These are phyloP conservation scores for Paramormyrops hopkinsi DNA, from an alignment of 2,797 vertebrate species.

Conservation along the genomic window DNA sequence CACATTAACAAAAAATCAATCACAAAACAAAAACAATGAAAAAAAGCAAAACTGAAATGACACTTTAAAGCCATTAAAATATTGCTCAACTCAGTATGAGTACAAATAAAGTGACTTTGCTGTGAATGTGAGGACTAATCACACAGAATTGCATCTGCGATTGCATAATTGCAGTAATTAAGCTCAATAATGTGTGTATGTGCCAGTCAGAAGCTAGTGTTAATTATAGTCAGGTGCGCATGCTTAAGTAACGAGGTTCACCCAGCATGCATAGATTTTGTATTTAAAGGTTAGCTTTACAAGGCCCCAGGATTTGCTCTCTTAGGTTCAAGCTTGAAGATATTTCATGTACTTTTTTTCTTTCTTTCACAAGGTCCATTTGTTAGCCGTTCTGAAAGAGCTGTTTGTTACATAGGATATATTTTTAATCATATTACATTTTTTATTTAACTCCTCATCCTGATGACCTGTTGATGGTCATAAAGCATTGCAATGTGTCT, in stretches of 20 bases:
- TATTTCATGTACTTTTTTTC: neutral
- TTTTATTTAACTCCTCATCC: neutral
- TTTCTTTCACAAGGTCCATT: neutral
- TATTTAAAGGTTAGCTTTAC: neutral
- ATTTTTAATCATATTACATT: neutral
- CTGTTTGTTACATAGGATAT: neutral
- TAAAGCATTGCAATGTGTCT: neutral
- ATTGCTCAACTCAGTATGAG: neutral
- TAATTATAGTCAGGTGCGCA: neutral
- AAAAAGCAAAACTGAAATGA: neutral
- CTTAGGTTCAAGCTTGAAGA: neutral
- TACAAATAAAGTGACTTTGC: neutral
- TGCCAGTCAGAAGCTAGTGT: neutral
- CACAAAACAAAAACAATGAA: neutral
- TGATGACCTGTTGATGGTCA: neutral
- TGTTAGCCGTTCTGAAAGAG: neutral
- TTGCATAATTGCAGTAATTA: neutral
- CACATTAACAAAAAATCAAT: neutral
- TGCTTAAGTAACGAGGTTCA: neutral
- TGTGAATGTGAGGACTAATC: neutral
- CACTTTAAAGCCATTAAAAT: neutral
- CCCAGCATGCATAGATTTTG: neutral
- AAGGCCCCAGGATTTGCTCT: neutral
- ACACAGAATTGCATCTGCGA: neutral
- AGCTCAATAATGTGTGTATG: neutral